Evolutionary conservation across 2,797 vertebrate genomes (phyloP), one percentile per base, ranked within the genome.

Genomic region (Leptodactylus fallax): DNA sequence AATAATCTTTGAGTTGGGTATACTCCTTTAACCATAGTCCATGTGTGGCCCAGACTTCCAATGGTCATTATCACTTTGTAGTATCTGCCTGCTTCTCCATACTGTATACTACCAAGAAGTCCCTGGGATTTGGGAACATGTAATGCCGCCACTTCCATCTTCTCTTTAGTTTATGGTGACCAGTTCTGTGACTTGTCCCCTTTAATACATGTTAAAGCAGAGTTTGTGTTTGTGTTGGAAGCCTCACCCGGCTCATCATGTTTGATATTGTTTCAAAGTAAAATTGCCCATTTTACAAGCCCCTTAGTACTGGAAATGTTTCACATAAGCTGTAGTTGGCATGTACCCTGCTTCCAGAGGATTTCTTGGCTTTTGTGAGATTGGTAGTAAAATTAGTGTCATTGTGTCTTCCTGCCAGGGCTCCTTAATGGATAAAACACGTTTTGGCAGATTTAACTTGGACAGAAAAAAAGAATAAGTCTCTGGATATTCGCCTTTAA

Each of bases 391-490:
- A 77, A 61, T 77, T 77, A 47, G 53, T 85, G 72, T 76, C 55
- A 85, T 77, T 76, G 21, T 85, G 55, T 60, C 27, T 76, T 23
- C 17, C 83, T 85, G 71, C 83, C 83, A 85, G 71, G 14, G 83
- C 53, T 53, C 25, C 81, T 45, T 83, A 83, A 72, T 83, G 67
- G 63, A 61, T 65, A 72, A 79, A 71, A 83, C 51, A 56, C 51
- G 0, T 45, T 63, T 81, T 72, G 81, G 65, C 81, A 83, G 47
- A 58, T 58, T 21, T 16, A 45, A 45, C 23, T 49, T 81, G 14
- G 45, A 56, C 17, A 12, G 25, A 55, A 71, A 83, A 56, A 69
- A 71, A 27, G 13, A 67, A 80, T 27, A 83, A 58, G 25, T 58
- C 23, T 71, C 55, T 83, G 27, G 53, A 13, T n/a, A 81, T 72